These are phyloP conservation scores for Onychorhynchus coronatus DNA, from an alignment of 2,113 vertebrate genomes.

Conservation along the genomic window DNA sequence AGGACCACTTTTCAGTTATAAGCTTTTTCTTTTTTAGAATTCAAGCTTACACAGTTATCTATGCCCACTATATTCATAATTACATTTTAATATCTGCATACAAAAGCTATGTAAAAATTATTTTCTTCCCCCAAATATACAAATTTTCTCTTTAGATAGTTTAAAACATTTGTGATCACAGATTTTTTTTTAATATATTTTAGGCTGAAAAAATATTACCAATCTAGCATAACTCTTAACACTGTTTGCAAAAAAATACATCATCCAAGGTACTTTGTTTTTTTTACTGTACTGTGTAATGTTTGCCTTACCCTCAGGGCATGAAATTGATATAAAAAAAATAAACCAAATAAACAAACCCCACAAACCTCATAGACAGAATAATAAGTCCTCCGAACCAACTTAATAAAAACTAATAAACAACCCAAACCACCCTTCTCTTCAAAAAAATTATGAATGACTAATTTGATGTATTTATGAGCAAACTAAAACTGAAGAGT, in stretches of 20 bases:
- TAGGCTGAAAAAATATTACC: conserved; percentile 80
- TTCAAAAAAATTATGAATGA: conserved; percentile 12
- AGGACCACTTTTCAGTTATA: conserved; percentile 64
- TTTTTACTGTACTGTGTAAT: conserved; percentile 40
- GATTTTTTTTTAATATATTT: conserved; percentile 77
- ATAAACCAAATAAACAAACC: not conserved
- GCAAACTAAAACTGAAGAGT: conserved; percentile 51
- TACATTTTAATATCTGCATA: conserved; percentile 85
- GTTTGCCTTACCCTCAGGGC: conserved; percentile 71
- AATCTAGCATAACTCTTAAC: conserved; percentile 79
- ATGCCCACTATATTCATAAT: conserved; percentile 81
- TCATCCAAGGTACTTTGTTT: conserved; percentile 62
- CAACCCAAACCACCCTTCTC: conserved; percentile 19
- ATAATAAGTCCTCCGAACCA: conserved; percentile 2
- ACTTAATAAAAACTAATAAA: conserved; percentile 17
- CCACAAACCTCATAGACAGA: conserved; percentile 25
- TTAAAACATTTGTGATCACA: conserved; percentile 84
- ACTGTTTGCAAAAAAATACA: conserved; percentile 75
- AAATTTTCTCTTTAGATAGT: conserved; percentile 82
- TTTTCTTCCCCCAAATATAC: conserved; percentile 82
- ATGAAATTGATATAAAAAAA: conserved; percentile 61
- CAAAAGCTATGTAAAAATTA: conserved; percentile 87
- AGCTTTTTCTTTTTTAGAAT: conserved; percentile 80
- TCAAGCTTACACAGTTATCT: conserved; percentile 82
- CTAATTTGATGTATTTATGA: conserved; percentile 58